Percentiles rank a stretch among this genome's conserved stretches.
phyloP scores from a whole-genome alignment of 2,888 invertebrate genomes.

The Drosophila picticornis region DNA sequence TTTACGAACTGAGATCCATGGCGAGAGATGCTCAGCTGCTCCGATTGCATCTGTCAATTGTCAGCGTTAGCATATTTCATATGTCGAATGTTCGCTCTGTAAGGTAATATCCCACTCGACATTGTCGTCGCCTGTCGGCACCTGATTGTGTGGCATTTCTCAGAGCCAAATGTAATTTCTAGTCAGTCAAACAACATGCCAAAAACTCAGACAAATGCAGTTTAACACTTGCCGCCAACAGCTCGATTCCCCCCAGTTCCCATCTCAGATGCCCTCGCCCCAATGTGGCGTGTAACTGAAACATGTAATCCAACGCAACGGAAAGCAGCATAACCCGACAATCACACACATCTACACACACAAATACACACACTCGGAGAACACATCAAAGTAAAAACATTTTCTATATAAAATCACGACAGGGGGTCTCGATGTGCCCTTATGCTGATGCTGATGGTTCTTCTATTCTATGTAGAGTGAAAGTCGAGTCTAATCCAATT shows the following conservation, averaged over 20 bases:
- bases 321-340: constrained; percentile 51
- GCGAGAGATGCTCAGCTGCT: constrained; percentile 36
- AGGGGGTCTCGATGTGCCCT: constrained; percentile 70
- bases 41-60: constrained; percentile 80
- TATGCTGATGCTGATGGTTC: constrained; percentile 37
- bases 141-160: constrained; percentile 73
- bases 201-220: constrained; percentile 73
- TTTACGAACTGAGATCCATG: constrained; percentile 52
- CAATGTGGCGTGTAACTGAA: constrained; percentile 74
- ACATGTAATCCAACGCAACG: constrained; percentile 71
- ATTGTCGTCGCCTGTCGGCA: constrained; percentile 60
- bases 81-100: constrained; percentile 49
- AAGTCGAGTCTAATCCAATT: constrained; percentile 29
- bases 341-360: constrained; percentile 22
- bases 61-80: constrained; percentile 70
- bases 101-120: constrained; percentile 57
- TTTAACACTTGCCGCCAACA: constrained; percentile 70
- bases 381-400: constrained; percentile 73
- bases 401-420: constrained; percentile 77
- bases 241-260: neutral
- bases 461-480: constrained; percentile 28
- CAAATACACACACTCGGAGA: constrained; percentile 11
- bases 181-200: constrained; percentile 47
- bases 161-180: constrained; percentile 66
- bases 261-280: constrained; percentile 11